phyloP scores from a whole-genome alignment of 2,797 vertebrate genomes.

The Sebastes reedi region DNA sequence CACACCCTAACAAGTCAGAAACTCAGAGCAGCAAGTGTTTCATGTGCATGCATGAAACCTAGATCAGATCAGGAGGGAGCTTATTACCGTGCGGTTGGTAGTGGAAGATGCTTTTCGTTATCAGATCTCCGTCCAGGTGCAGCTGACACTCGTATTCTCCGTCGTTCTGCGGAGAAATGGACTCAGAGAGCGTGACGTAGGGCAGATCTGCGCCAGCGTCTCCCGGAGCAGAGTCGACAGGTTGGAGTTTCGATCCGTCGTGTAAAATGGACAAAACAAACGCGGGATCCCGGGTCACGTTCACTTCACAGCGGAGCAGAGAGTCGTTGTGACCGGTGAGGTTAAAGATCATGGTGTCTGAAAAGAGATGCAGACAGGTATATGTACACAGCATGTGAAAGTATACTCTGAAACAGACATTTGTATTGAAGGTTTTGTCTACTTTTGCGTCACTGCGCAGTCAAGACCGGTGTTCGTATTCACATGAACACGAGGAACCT shows the following conservation, averaged over 20 bases:
- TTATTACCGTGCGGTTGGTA: slow-evolving; percentile 28
- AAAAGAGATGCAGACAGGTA: slow-evolving; percentile 6
- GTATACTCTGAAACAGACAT: not conserved
- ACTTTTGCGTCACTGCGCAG: not conserved
- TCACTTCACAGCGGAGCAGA: slow-evolving; percentile 53
- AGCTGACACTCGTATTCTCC: slow-evolving; percentile 60
- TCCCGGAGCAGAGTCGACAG: not conserved
- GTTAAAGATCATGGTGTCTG: slow-evolving; percentile 55
- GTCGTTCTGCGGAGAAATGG: not conserved
- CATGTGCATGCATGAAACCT: not conserved
- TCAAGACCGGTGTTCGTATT: not conserved
- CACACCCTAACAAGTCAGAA: not conserved
- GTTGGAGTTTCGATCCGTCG: not conserved
- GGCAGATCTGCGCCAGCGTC: accelerated
- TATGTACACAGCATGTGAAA: not conserved
- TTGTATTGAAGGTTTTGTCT: not conserved
- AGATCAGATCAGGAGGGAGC: not conserved
- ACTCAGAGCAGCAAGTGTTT: not conserved
- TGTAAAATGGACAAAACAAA: slow-evolving; percentile 45
- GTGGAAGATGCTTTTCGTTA: slow-evolving; percentile 24
- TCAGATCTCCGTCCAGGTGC: slow-evolving; percentile 20
- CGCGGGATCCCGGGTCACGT: slow-evolving; percentile 7
- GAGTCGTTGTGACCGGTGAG: not conserved
- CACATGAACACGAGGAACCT: not conserved
- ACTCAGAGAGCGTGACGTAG: slow-evolving; percentile 20